Evolutionary conservation across 2,888 invertebrate species (phyloP).

Genomic region (Campoplex nolae): DNA sequence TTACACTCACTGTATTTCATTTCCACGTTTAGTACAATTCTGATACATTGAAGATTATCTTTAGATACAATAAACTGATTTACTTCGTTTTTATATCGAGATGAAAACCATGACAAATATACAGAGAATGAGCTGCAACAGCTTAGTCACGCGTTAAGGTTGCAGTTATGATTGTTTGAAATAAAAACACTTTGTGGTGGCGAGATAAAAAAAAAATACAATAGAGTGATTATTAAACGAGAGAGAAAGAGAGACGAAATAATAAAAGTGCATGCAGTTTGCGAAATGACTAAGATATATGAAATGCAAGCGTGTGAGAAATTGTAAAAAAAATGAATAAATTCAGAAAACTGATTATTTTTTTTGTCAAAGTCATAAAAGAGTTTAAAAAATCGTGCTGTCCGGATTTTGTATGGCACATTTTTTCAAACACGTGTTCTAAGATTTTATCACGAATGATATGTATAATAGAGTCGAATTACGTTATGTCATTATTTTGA

Average conservation of each 20-base stretch:
- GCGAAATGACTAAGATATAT: background rate
- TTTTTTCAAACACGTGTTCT: background rate
- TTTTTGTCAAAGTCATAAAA: background rate
- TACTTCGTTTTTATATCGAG: background rate
- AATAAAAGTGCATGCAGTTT: background rate
- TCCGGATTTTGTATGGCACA: background rate
- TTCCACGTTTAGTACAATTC: background rate
- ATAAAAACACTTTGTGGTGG: background rate
- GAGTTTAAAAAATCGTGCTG: background rate
- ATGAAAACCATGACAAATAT: background rate
- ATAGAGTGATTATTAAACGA: background rate
- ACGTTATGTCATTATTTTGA: background rate
- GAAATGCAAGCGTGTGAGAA: background rate
- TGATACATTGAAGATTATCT: background rate
- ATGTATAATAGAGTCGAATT: background rate
- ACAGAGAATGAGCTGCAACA: background rate
- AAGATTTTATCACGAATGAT: background rate
- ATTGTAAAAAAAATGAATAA: background rate
- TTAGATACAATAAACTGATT: background rate
- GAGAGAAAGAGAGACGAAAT: background rate
- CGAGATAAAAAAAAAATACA: background rate
- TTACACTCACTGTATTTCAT: too few relatives aligned
- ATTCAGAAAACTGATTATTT: background rate
- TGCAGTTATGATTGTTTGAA: background rate
- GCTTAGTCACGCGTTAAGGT: background rate